Evolutionary conservation across 2,888 invertebrate genomes (phyloP).

Genomic region (Ceraclea dissimilis): DNA sequence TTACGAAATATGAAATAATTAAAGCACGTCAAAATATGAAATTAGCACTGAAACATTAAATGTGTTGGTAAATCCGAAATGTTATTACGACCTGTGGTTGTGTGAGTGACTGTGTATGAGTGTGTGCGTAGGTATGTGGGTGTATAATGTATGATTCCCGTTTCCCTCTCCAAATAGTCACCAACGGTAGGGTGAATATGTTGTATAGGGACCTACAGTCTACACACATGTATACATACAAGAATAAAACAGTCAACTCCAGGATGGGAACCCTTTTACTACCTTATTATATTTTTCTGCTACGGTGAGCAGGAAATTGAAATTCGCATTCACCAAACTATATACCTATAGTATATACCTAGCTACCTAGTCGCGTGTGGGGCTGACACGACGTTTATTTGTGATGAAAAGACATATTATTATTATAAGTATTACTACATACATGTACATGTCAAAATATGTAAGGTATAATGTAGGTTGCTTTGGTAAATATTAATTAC

Average conservation of each 20-base stretch:
- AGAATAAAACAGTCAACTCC: conserved; percentile 6
- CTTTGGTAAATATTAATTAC: no score
- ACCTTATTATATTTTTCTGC: conserved; percentile 25
- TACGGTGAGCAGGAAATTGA: conserved; percentile 24
- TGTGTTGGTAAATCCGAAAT: no score
- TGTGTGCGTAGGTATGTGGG: no score
- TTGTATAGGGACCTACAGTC: background rate
- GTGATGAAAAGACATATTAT: background rate
- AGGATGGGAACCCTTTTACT: conserved; percentile 9
- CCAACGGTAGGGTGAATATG: background rate
- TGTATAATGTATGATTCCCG: background rate
- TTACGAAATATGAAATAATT: no score
- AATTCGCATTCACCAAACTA: conserved; percentile 16
- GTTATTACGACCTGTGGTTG: no score
- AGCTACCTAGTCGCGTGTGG: background rate
- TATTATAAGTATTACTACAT: background rate
- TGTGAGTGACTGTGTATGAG: no score
- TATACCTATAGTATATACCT: no score
- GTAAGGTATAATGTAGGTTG: no score
- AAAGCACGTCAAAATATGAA: no score
- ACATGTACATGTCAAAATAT: no score
- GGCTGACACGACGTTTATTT: background rate
- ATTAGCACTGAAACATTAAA: no score
- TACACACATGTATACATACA: background rate
- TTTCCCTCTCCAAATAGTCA: background rate